Base-by-base conservation (phyloP, 1,140 invertebrate genomes). In the Monochamus saltuarius region DNA sequence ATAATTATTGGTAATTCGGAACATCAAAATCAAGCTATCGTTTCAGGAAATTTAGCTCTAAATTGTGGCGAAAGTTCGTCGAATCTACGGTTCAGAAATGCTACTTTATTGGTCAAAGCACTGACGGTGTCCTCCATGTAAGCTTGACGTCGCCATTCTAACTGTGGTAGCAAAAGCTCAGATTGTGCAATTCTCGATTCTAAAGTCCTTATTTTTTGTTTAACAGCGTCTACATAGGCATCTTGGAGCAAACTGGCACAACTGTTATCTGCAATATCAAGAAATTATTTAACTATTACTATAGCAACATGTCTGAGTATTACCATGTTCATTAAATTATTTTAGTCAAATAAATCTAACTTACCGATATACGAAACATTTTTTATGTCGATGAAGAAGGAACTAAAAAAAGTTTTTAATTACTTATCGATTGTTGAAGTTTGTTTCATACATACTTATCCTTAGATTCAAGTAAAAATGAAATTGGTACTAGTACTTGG, bases 161-260 rank as follows among this genome's bases (percentile, higher is more conserved):
- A 36, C 53, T 77, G 69, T 9, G 75, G 75, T 17, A 77, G 40
- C 22, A 75, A 46, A 19, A 72, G 57, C 56, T 77, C 74, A 14
- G 70, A 67, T 59, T 75, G 65, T 13, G 68, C 64, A 38, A 75
- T 62, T 13, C 75, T 60, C 8, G 67, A 69, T 66, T 77, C 74
- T 59, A 77, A 68, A 29, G 61, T 66, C 43, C 62, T 61, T 9
- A 77, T 55, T 61, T 72, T 75, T 47, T 73, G 69, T 47, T 68
- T 59, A 3, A 77, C 69, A n/a, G 74, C 69, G 61, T 75, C 72
- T 7, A 77, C 65, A 56, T 77, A 77, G 7, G 73, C 71, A 62
- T 75, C 73, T 66, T 77, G 73, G 8, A 76, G 57, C n/a, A 69
- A 52, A 63, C 64, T 75, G 17, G 64, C 61, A 37, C 54, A 62